These are phyloP conservation scores for Pygocentrus nattereri DNA, from an alignment of 2,797 vertebrate species.

Conservation along the genomic window DNA sequence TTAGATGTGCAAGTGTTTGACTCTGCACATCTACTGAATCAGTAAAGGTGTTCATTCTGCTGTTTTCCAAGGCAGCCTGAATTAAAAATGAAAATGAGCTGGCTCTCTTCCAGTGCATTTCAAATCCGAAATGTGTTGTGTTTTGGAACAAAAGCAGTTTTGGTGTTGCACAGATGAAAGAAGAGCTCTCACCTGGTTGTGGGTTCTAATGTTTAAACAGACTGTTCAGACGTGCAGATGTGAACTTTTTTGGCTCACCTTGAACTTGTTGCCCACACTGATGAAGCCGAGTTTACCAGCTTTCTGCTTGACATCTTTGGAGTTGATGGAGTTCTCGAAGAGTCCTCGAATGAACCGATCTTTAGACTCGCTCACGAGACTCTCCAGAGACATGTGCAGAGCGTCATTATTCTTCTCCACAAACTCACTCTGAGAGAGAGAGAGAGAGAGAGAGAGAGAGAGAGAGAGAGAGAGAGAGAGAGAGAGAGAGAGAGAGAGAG, in stretches of 20 bases:
- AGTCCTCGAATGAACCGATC: conserved; percentile 90
- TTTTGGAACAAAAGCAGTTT: no score
- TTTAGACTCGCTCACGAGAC: conserved; percentile 93
- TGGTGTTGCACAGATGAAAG: background rate
- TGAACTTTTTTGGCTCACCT: conserved; percentile 77
- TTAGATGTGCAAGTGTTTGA: no score
- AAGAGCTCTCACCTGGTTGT: background rate
- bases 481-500: background rate
- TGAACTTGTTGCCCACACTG: conserved; percentile 98
- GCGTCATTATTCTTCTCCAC: conserved; percentile 99
- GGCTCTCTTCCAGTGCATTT: no score
- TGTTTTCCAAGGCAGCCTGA: no score
- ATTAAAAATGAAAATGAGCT: no score
- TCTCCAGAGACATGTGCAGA: conserved; percentile 94
- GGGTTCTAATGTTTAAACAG: background rate
- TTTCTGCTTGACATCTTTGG: conserved; percentile 92
- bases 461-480: background rate
- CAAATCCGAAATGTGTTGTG: no score
- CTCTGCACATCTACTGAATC: no score
- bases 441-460: background rate
- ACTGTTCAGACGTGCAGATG: background rate
- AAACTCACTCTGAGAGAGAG: conserved; percentile 85
- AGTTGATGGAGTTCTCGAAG: conserved; percentile 90
- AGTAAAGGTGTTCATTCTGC: no score
- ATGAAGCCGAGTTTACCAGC: conserved; percentile 97